These are phyloP conservation scores for Callospermophilus lateralis DNA, from an alignment of 2,113 vertebrate species.

Conservation along the genomic window DNA sequence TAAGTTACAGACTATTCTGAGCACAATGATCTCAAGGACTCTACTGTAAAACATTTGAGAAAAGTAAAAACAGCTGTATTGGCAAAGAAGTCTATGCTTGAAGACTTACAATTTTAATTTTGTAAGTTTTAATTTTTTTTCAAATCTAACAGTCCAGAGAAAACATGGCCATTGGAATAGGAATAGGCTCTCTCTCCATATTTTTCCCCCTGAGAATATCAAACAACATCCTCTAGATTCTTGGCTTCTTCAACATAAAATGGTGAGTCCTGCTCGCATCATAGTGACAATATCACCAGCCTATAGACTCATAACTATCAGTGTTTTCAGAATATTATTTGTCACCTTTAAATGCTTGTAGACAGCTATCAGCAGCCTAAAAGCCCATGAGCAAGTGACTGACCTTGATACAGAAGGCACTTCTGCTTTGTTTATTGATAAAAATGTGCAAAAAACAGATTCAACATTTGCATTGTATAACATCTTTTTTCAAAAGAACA, in stretches of 20 bases:
- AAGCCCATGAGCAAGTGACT: constrained; percentile 1
- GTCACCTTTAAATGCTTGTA: neutral
- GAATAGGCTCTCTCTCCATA: neutral
- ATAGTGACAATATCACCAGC: neutral
- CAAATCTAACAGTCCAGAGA: neutral
- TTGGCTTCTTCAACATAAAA: constrained; percentile 22
- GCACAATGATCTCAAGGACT: neutral
- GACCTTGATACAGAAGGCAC: neutral
- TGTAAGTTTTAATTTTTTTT: constrained; percentile 37
- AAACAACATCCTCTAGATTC: neutral
- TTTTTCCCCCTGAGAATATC: neutral
- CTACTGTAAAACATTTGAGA: constrained; percentile 29
- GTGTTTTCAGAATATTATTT: neutral
- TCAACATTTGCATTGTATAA: neutral
- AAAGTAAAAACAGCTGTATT: constrained; percentile 38
- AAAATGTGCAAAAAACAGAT: constrained; percentile 51
- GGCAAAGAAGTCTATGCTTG: neutral
- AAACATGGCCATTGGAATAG: neutral
- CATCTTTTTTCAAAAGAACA: constrained; percentile 43
- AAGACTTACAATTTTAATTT: constrained; percentile 18
- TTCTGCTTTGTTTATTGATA: constrained; percentile 44
- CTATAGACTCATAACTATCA: neutral
- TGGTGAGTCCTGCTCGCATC: neutral
- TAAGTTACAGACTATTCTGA: constrained; percentile 15
- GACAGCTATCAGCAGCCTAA: neutral